Conservation (phyloP, 2,888 invertebrate species). For the Eustalomyia histrio region DNA sequence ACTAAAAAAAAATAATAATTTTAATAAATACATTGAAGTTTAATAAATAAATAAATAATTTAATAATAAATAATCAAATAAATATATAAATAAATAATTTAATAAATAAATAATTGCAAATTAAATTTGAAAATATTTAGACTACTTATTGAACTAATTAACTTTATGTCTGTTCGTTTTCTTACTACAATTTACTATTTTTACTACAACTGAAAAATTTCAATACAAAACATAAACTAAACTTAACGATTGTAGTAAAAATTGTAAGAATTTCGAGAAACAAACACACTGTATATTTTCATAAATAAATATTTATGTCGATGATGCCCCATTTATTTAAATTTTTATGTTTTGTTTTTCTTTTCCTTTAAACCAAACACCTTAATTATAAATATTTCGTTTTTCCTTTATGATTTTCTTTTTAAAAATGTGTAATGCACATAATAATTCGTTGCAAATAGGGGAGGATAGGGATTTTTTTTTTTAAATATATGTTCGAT, state of each 20-base stretch:
- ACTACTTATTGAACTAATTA: conserved; percentile 72
- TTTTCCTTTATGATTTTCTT: no score
- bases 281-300: no score
- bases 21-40: conserved; percentile 47
- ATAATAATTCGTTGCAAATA: conserved; percentile 33
- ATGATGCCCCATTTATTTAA: conserved; percentile 51
- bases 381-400: conserved; percentile 41
- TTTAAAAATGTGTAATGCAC: background rate
- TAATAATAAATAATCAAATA: conserved; percentile 35
- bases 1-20: conserved; percentile 65
- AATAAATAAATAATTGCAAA: conserved; percentile 31
- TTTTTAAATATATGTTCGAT: background rate
- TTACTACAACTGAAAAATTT: no score
- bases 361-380: conserved; percentile 55
- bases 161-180: no score
- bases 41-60: conserved; percentile 57
- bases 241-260: no score
- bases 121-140: conserved; percentile 70
- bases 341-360: background rate
- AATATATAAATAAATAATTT: conserved; percentile 27
- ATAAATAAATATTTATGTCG: conserved; percentile 19
- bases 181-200: no score
- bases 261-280: no score
- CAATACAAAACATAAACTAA: no score
- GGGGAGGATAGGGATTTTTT: background rate